A percentile compares a stretch with the other conserved stretches of the same genome.
Evolutionary conservation across 35 echinoderm and acorn worm genomes (phyloP).

Genomic region (Apostichopus japonicus): DNA sequence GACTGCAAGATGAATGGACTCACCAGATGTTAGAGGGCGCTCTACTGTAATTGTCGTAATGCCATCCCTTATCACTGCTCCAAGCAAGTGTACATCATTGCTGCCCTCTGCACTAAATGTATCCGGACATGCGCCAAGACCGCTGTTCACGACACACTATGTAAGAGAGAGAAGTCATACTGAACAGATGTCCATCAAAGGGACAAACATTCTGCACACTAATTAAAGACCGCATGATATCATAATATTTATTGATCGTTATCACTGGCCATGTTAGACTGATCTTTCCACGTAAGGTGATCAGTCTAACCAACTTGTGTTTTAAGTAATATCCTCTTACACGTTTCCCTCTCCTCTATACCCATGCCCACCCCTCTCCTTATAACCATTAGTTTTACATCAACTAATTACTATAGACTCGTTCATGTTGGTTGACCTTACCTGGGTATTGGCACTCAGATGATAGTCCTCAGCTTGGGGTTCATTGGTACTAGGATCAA

Average conservation of each 20-base stretch:
- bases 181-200: neutral
- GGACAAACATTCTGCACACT: neutral
- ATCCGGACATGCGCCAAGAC: conserved; percentile 41
- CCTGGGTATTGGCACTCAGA: conserved; percentile 69
- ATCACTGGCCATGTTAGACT: neutral
- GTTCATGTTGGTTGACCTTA: neutral
- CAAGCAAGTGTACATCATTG: conserved; percentile 7
- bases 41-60: neutral
- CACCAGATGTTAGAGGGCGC: conserved; percentile 7
- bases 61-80: neutral
- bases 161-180: neutral
- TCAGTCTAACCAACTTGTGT: neutral
- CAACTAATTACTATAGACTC: neutral
- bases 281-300: neutral
- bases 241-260: neutral
- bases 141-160: conserved; percentile 40
- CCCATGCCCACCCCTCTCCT: too few species aligned
- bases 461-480: conserved; percentile 64
- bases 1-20: neutral
- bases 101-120: neutral
- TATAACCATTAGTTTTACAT: too few species aligned
- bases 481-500: conserved; percentile 36
- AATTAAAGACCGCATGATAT: too few species aligned
- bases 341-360: too few species aligned
- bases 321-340: neutral